Conservation (phyloP, 2,888 invertebrate species). For the Anthophora plumipes region DNA sequence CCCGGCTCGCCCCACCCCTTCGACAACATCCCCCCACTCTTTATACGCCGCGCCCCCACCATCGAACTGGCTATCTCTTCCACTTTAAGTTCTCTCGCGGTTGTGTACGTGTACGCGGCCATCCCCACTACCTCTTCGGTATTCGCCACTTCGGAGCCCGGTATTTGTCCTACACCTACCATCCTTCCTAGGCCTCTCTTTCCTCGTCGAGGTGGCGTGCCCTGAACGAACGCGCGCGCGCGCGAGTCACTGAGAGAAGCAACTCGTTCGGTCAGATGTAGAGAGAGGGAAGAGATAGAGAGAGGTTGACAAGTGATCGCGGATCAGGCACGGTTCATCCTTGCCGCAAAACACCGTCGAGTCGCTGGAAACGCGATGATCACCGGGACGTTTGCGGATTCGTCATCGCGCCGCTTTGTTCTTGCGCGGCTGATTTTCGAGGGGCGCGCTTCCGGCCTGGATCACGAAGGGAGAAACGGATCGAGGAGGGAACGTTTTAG, state of each 20-base stretch:
- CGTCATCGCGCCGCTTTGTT: slow-evolving; percentile 47
- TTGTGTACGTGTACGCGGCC: slow-evolving; percentile 63
- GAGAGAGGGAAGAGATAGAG: background rate
- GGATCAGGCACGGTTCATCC: slow-evolving; percentile 55
- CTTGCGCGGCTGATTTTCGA: background rate
- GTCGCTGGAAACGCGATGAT: slow-evolving; percentile 53
- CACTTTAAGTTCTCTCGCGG: slow-evolving; percentile 73
- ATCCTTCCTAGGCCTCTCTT: slow-evolving; percentile 63
- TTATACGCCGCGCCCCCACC: slow-evolving; percentile 66
- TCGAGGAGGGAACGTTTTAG: background rate
- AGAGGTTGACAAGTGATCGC: slow-evolving; percentile 60
- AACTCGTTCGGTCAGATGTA: slow-evolving; percentile 6
- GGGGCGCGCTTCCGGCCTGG: slow-evolving; percentile 7
- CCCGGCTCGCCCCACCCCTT: slow-evolving; percentile 79
- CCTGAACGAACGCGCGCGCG: slow-evolving; percentile 30
- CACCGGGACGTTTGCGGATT: slow-evolving; percentile 39
- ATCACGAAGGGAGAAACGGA: background rate
- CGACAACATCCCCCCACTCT: slow-evolving; percentile 72
- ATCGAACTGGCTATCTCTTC: slow-evolving; percentile 80
- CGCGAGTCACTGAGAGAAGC: background rate
- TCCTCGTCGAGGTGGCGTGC: slow-evolving; percentile 44
- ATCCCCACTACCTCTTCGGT: slow-evolving; percentile 71
- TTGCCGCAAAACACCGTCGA: slow-evolving; percentile 50
- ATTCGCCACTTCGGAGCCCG: slow-evolving; percentile 74
- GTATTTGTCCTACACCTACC: slow-evolving; percentile 74